phyloP scores from a whole-genome alignment of 2,888 invertebrate genomes.

The Blastobasis lacticolella region DNA sequence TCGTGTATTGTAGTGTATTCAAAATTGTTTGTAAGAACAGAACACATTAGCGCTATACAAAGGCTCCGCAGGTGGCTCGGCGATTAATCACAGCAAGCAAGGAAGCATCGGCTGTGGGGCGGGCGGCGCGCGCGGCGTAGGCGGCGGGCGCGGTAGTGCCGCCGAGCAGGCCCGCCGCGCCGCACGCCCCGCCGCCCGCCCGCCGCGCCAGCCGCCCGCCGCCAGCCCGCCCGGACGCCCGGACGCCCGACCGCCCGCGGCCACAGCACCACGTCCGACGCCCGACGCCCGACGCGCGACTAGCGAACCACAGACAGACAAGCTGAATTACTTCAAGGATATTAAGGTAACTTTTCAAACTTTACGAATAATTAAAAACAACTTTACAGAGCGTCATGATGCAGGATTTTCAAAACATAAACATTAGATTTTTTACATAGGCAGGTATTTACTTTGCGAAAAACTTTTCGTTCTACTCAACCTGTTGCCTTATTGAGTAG shows the following conservation, averaged over 20 bases:
- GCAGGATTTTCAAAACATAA: too few species aligned
- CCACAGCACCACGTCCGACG: not conserved
- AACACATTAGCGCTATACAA: slow-evolving; percentile 50
- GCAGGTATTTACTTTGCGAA: too few species aligned
- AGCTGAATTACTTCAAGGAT: slow-evolving; percentile 7
- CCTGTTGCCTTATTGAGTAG: too few species aligned
- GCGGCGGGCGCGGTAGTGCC: slow-evolving; percentile 60
- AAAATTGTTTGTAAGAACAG: slow-evolving; percentile 43
- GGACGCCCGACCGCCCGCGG: not conserved
- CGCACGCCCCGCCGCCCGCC: slow-evolving; percentile 46
- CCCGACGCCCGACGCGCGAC: not conserved
- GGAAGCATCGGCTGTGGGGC: slow-evolving; percentile 30
- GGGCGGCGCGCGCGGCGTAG: slow-evolving; percentile 25
- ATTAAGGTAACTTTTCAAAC: slow-evolving; percentile 4
- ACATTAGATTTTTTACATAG: too few species aligned
- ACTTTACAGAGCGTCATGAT: too few species aligned
- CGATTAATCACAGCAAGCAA: slow-evolving; percentile 64
- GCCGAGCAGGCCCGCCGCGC: slow-evolving; percentile 46
- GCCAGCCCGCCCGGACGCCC: slow-evolving; percentile 9
- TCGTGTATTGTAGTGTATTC: slow-evolving; percentile 23
- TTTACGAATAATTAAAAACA: not conserved
- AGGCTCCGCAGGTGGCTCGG: slow-evolving; percentile 70
- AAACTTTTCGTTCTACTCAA: too few species aligned
- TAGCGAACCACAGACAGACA: slow-evolving; percentile 1
- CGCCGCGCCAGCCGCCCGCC: slow-evolving; percentile 13